Conservation (phyloP, 2,113 vertebrate species). For the Capreolus pygargus region DNA sequence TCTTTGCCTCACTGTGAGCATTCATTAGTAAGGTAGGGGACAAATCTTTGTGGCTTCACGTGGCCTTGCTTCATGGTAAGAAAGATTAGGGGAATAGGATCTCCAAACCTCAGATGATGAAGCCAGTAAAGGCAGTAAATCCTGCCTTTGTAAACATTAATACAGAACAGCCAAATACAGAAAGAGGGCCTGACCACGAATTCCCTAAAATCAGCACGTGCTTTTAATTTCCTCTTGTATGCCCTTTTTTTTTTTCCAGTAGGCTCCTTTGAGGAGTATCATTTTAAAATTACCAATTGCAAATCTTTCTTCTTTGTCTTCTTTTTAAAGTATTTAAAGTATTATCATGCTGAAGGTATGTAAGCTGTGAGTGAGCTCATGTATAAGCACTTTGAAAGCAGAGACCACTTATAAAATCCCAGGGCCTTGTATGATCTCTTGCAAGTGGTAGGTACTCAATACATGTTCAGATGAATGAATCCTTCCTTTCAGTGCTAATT, state of each 20-base stretch:
- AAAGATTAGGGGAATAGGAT: background rate
- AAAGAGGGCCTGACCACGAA: background rate
- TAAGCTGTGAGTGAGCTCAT: background rate
- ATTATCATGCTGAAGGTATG: background rate
- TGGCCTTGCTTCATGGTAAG: background rate
- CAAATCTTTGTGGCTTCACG: background rate
- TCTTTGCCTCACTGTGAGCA: slow-evolving; percentile 92
- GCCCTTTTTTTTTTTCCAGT: background rate
- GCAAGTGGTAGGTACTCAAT: background rate
- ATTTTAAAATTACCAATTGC: background rate
- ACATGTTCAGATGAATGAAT: background rate
- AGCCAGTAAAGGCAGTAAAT: background rate
- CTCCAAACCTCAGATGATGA: background rate
- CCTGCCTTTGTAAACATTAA: background rate
- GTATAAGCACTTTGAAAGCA: background rate
- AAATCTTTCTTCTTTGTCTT: background rate
- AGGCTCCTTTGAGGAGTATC: background rate
- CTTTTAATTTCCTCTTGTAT: background rate
- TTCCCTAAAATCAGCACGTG: background rate
- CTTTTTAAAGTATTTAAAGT: background rate
- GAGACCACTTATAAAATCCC: background rate
- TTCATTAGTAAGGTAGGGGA: slow-evolving; percentile 93
- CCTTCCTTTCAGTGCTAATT: background rate
- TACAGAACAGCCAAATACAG: background rate
- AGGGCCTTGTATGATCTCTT: background rate